Base-by-base conservation (phyloP, 2,113 vertebrate genomes). In the Forbesichthys agassizii region DNA sequence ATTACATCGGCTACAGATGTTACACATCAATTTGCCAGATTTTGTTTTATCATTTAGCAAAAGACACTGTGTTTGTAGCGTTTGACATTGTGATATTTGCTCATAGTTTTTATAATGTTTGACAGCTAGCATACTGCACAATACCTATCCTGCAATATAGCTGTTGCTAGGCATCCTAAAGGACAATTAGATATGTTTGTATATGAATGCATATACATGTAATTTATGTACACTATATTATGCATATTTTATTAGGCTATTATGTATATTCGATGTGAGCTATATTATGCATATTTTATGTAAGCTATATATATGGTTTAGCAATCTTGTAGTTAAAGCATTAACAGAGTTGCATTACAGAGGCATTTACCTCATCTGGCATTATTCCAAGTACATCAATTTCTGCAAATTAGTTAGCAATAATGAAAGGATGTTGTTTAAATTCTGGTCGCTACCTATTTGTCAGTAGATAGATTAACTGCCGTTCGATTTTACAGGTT, bases 331-430 rank as follows among this genome's bases (percentile, higher is more conserved):
- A 2, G 18, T 59, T 56, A 52, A 59, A 12, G 61, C 71, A 59
- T 14, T 16, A 47, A 27, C 27, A 27, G 27, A 27, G 27, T 27
- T 59, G 33, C 48, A 59, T 13, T 2, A n/a, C 13, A 60, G 20
- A 14, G 46, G 49, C n/a, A 33, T 58, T 33, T 58, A 27, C 27
- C 20, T 5, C 11, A 4, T 12, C 11, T 49, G 42, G 18, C 61
- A 61, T 68, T 68, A 53, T 36, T 56, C 73, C 33, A 55, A 53
- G n/a, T 70, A 27, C 33, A 77, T 68, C n/a, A 64, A 27, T 53
- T 60, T 9, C 71, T n/a, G 11, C n/a, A 13, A 60, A 61, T 20
- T 3, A 10, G 5, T 55, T 51, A 27, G 48, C 16, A 18, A 42
- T 64, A 3, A 52, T 55, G 27, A 18, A 12, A 55, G 6, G 7